A percentile compares a stretch with the other conserved stretches of the same genome.
Evolutionary conservation across 2,797 vertebrate genomes (phyloP).

Genomic region (Labeo calbasu): DNA sequence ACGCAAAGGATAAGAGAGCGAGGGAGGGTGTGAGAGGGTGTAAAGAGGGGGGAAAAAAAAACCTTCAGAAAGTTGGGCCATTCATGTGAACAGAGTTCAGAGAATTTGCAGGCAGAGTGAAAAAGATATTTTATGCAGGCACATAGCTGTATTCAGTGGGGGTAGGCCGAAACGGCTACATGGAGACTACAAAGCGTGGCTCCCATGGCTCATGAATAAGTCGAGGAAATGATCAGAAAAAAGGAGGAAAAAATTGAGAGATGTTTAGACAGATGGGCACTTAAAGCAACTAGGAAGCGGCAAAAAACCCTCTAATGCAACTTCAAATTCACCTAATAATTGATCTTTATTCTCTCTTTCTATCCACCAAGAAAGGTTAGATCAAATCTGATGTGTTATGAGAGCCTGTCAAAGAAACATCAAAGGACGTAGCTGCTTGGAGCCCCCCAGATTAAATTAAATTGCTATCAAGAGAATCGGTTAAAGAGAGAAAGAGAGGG

Average conservation of each 20-base stretch:
- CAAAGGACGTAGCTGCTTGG: slow-evolving; percentile 74
- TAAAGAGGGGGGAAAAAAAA: slow-evolving; percentile 7
- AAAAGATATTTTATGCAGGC: slow-evolving; percentile 89
- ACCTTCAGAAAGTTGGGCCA: slow-evolving; percentile 83
- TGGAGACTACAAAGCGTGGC: slow-evolving; percentile 98
- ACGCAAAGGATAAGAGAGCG: slow-evolving; percentile 60
- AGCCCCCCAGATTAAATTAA: slow-evolving; percentile 79
- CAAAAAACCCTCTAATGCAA: slow-evolving; percentile 95
- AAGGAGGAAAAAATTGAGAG: slow-evolving; percentile 90
- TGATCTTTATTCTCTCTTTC: slow-evolving; percentile 84
- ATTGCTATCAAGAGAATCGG: slow-evolving; percentile 75
- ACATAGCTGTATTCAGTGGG: slow-evolving; percentile 93
- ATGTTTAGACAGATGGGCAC: slow-evolving; percentile 99
- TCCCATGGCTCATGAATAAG: slow-evolving; percentile 99
- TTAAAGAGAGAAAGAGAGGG: slow-evolving; percentile 59
- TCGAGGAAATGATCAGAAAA: slow-evolving; percentile 99
- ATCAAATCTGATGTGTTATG: slow-evolving; percentile 79
- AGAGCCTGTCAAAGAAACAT: slow-evolving; percentile 75
- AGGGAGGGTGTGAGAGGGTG: slow-evolving; percentile 61
- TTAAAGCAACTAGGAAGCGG: slow-evolving; percentile 94
- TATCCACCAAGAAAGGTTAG: slow-evolving; percentile 81
- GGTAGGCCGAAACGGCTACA: slow-evolving; percentile 90
- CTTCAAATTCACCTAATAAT: slow-evolving; percentile 94
- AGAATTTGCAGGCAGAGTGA: slow-evolving; percentile 84
- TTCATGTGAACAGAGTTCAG: slow-evolving; percentile 88